Evolutionary conservation across 1,140 invertebrate species (phyloP).

Genomic region (Lepidurus packardi): DNA sequence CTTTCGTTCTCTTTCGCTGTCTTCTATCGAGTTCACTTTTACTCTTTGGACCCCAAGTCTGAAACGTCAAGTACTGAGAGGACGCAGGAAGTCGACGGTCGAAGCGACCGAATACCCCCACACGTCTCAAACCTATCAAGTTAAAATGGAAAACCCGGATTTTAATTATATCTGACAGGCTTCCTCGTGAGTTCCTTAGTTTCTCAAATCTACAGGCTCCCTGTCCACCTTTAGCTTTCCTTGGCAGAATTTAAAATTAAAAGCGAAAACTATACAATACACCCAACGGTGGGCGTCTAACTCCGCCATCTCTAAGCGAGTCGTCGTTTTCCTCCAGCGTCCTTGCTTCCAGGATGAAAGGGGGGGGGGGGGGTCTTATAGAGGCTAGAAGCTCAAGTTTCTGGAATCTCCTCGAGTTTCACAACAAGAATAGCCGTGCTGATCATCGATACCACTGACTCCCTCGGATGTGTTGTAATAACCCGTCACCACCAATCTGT

Average conservation of each 20-base stretch:
- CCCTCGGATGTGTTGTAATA: slow-evolving; percentile 10
- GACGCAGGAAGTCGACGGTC: slow-evolving; percentile 6
- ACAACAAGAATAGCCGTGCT: slow-evolving; percentile 7
- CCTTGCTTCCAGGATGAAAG: background rate
- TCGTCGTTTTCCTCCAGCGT: background rate
- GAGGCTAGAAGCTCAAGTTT: slow-evolving; percentile 18
- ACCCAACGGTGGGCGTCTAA: too few species aligned
- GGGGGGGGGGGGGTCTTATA: background rate
- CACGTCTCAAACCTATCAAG: background rate
- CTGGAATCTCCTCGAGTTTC: background rate
- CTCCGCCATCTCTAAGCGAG: background rate
- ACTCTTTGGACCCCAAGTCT: background rate
- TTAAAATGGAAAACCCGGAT: too few species aligned
- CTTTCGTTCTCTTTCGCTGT: background rate
- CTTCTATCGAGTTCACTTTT: background rate
- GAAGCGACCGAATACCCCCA: background rate
- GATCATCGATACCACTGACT: slow-evolving; percentile 8
- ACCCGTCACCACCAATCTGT: slow-evolving; percentile 13
- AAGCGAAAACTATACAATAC: too few species aligned
- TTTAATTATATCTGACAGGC: too few species aligned
- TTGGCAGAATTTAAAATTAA: too few species aligned
- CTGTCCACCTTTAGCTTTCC: too few species aligned
- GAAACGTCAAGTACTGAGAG: background rate
- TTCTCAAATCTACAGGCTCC: too few species aligned
- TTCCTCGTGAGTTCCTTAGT: too few species aligned